These are phyloP conservation scores for Spinus olivaceus DNA, from an alignment of 2,797 vertebrate genomes.

Conservation along the genomic window DNA sequence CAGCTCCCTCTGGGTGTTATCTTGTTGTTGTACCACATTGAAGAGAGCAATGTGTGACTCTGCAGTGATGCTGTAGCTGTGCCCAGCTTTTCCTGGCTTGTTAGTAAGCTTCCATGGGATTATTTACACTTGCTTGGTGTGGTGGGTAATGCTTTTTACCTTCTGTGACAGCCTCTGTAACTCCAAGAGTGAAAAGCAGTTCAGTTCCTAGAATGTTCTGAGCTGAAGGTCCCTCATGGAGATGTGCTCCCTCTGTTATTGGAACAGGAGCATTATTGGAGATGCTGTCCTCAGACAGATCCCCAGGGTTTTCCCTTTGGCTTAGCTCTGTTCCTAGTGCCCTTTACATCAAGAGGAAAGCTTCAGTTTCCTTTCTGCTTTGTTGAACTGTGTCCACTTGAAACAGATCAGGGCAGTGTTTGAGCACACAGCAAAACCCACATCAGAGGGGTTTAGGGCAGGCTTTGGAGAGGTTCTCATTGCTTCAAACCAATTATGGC, in stretches of 20 bases:
- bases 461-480: background rate
- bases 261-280: background rate
- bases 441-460: rapidly evolving
- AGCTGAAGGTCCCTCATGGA: background rate
- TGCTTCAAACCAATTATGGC: background rate
- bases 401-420: background rate
- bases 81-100: background rate
- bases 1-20: background rate
- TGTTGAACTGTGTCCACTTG: background rate
- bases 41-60: background rate
- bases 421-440: background rate
- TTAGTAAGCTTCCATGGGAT: background rate
- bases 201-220: background rate
- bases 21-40: background rate
- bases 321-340: background rate
- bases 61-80: background rate
- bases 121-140: background rate
- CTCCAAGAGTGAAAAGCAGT: background rate
- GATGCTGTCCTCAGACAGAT: background rate
- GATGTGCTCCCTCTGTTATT: background rate
- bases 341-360: background rate
- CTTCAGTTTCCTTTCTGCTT: background rate
- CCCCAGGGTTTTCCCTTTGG: background rate
- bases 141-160: background rate
- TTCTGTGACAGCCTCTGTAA: background rate